These are phyloP conservation scores for Camponotus floridanus DNA, from an alignment of 1,140 invertebrate genomes.

Conservation along the genomic window DNA sequence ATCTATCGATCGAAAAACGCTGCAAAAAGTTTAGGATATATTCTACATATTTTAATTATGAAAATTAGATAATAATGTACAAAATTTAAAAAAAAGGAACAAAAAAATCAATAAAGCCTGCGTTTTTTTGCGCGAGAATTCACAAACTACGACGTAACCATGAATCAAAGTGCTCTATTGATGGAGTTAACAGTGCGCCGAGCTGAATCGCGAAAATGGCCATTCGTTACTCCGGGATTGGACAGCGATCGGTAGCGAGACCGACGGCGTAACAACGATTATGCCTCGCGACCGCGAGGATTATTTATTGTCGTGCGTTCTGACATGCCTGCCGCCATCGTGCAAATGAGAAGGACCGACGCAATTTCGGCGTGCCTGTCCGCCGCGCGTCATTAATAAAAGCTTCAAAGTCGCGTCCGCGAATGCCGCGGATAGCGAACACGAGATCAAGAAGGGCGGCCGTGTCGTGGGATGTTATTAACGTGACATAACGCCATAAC, in stretches of 20 bases:
- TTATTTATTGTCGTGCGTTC: conserved; percentile 70
- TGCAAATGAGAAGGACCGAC: conserved; percentile 71
- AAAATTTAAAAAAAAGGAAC: neutral
- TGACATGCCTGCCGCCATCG: conserved; percentile 46
- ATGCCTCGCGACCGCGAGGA: conserved; percentile 65
- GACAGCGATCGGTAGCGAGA: conserved; percentile 40
- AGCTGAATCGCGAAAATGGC: conserved; percentile 46
- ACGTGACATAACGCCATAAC: conserved; percentile 79
- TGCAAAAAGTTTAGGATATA: neutral
- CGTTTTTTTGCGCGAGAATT: neutral
- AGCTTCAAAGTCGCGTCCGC: conserved; percentile 78
- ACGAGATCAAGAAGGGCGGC: conserved; percentile 72
- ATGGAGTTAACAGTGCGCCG: conserved; percentile 35
- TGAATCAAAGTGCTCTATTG: conserved; percentile 7
- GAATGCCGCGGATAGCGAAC: conserved; percentile 72
- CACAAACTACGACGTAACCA: neutral
- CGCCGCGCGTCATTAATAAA: conserved; percentile 77
- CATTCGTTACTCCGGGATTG: conserved; percentile 36
- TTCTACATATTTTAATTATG: conserved; percentile 2
- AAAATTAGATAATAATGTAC: neutral
- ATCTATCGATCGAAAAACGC: neutral
- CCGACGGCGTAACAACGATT: conserved; percentile 64
- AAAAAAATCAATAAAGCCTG: neutral
- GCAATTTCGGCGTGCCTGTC: conserved; percentile 72
- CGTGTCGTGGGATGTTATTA: conserved; percentile 75